These are phyloP conservation scores for Psittacus erithacus DNA, from an alignment of 2,113 vertebrate genomes.

Conservation along the genomic window DNA sequence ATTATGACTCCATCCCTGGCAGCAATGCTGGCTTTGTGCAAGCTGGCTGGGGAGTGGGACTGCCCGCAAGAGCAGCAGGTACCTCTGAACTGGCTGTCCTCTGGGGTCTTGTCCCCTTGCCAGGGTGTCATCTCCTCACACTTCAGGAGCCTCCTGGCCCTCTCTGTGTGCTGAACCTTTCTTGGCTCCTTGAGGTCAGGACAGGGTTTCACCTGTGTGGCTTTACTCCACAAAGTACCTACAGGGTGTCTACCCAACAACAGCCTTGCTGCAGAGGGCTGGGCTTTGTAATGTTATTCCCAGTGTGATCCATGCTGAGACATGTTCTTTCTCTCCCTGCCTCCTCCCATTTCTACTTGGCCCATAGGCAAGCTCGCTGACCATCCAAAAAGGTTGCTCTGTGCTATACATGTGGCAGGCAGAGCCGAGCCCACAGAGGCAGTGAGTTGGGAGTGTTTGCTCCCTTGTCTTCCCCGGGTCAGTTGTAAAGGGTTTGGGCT, in stretches of 20 bases:
- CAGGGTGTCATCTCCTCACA: accelerated
- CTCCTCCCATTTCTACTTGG: not conserved
- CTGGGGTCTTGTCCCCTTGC: not conserved
- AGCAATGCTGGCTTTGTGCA: not conserved
- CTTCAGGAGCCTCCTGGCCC: not conserved
- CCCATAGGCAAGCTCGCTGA: not conserved
- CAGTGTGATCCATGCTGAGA: not conserved
- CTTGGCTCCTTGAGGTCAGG: not conserved
- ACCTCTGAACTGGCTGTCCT: not conserved
- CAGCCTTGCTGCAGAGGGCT: not conserved
- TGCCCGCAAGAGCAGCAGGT: not conserved
- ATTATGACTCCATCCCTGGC: accelerated
- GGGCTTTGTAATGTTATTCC: not conserved
- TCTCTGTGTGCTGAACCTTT: not conserved
- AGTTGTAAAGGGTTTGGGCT: not conserved
- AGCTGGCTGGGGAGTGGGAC: not conserved
- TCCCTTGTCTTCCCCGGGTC: not conserved
- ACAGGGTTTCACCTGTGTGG: accelerated
- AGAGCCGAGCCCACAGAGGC: not conserved
- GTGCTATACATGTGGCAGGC: not conserved
- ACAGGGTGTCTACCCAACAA: not conserved
- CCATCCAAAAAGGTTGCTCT: not conserved
- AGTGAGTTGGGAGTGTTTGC: not conserved
- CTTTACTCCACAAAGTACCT: not conserved
- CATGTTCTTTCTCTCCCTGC: not conserved